Percentiles rank a stretch among this genome's conserved stretches.
These are phyloP conservation scores for Polyodon spathula DNA, from an alignment of 2,113 vertebrate genomes.

Conservation along the genomic window DNA sequence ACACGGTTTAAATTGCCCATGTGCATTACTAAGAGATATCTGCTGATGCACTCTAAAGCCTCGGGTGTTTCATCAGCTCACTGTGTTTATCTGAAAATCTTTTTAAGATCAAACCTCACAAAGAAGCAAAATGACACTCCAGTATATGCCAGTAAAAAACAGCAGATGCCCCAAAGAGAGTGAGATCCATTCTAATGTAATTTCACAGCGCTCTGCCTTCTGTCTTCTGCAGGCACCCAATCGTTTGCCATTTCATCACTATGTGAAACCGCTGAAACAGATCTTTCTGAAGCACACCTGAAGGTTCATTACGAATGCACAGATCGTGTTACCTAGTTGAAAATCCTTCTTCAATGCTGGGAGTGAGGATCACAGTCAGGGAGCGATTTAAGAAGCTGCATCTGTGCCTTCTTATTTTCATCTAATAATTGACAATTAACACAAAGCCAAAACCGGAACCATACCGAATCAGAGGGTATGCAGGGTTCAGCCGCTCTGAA, in stretches of 20 bases:
- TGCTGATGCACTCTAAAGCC: too few species aligned
- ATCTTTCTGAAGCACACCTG: slow-evolving; percentile 3
- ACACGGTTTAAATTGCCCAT: too few species aligned
- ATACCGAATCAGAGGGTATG: too few species aligned
- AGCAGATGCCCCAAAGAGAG: background rate
- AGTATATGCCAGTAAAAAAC: slow-evolving; percentile 7
- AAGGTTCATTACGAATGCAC: background rate
- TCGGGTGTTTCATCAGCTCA: background rate
- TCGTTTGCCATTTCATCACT: background rate
- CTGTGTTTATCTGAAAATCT: background rate
- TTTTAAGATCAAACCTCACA: slow-evolving; percentile 8
- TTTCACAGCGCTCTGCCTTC: slow-evolving; percentile 1
- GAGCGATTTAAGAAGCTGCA: background rate
- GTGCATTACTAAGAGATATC: too few species aligned
- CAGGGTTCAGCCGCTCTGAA: too few species aligned
- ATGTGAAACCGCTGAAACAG: slow-evolving; percentile 6
- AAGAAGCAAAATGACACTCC: background rate
- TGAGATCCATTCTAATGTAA: slow-evolving; percentile 6
- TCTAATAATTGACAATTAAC: too few species aligned
- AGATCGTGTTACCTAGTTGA: background rate
- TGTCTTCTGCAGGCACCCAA: slow-evolving; percentile 9
- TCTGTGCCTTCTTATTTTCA: background rate
- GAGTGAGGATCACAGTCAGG: slow-evolving; percentile 1
- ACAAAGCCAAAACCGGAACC: too few species aligned
- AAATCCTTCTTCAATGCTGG: background rate